Base-by-base conservation (phyloP, 2,797 vertebrate species). In the Hephaestus fuliginosus region DNA sequence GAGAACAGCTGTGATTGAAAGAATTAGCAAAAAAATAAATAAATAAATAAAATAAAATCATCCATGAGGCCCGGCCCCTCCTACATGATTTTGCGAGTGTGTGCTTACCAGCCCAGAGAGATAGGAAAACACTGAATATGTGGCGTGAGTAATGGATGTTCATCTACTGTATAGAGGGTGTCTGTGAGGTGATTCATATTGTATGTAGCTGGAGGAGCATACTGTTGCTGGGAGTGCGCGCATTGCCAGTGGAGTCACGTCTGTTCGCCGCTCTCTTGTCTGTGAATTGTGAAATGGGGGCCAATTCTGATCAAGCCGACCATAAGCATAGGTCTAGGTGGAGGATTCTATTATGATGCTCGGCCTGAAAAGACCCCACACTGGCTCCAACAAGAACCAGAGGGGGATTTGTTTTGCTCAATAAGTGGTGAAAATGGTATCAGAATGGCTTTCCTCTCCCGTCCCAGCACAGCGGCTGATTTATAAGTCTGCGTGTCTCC, bases 231-330 rank as follows among this genome's bases (percentile, higher is more conserved):
- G 36, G 66, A 76, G 74, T 64, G 74, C 61, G 43, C 36, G 55
- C 67, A 83, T 93, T 93, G 83, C 77, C 87, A 92, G 85, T 88
- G 73, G 62, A 90, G 83, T 94, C 78, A 91, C 82, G 72, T 92
- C 87, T 81, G 56, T 76, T 87, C 82, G 56, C 75, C 83, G 58
- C 72, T 76, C 58, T 63, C 30, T 74, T 90, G 80, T 82, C 85
- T 84, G 67, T 86, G 75, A 78, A 78, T 82, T 83, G 68, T 89
- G 90, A 92, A 88, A 91, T 80, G 76, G 63, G 61, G 72, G 60
- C 79, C 85, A 80, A 56, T 64, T 65, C 70, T 85, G 74, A 74
- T 81, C 66, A 86, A 88, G 85, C 88, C 81, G 52, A 78, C 70
- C 67, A 33, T 74, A 61, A 89, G 77, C 79, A 22, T 52, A 78